phyloP scores from a whole-genome alignment of 2,113 vertebrate genomes.

The Stigmatopora nigra region DNA sequence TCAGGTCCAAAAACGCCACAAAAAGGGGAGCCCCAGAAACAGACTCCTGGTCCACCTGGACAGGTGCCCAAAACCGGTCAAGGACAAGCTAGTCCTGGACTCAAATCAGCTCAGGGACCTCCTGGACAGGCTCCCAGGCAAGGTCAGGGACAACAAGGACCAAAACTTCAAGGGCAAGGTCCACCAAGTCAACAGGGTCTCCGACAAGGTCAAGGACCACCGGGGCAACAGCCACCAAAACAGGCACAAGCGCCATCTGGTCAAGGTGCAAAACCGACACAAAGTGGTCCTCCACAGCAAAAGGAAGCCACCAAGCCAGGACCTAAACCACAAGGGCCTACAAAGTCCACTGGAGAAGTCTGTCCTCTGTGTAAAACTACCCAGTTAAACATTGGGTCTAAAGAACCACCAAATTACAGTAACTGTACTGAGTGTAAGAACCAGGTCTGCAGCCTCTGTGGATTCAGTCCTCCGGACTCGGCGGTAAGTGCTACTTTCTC shows the following conservation, averaged over 20 bases:
- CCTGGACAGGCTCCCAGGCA: slow-evolving; percentile 47
- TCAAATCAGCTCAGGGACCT: slow-evolving; percentile 34
- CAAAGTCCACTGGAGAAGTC: slow-evolving; percentile 60
- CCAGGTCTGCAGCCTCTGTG: slow-evolving; percentile 92
- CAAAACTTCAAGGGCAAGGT: slow-evolving; percentile 57
- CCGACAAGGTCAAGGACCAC: slow-evolving; percentile 26
- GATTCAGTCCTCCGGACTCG: slow-evolving; percentile 86
- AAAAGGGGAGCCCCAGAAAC: slow-evolving; percentile 35
- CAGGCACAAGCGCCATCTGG: slow-evolving; percentile 24
- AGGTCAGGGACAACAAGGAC: slow-evolving; percentile 36
- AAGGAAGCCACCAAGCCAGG: slow-evolving; percentile 53
- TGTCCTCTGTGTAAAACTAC: slow-evolving; percentile 92
- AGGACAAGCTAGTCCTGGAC: slow-evolving; percentile 34
- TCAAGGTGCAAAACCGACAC: slow-evolving; percentile 25
- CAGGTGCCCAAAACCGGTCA: slow-evolving; percentile 33
- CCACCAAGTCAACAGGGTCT: slow-evolving; percentile 21
- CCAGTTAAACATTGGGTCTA: slow-evolving; percentile 75
- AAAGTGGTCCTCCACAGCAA: slow-evolving; percentile 43
- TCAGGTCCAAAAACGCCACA: slow-evolving; percentile 41
- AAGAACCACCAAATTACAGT: slow-evolving; percentile 85
- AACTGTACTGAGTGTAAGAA: slow-evolving; percentile 89
- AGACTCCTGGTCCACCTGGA: slow-evolving; percentile 34
- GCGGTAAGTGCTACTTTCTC: slow-evolving; percentile 55
- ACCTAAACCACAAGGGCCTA: slow-evolving; percentile 48
- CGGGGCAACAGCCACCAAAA: slow-evolving; percentile 43